Evolutionary conservation across 2,888 invertebrate species (phyloP).

Genomic region (Drosophila greeni): DNA sequence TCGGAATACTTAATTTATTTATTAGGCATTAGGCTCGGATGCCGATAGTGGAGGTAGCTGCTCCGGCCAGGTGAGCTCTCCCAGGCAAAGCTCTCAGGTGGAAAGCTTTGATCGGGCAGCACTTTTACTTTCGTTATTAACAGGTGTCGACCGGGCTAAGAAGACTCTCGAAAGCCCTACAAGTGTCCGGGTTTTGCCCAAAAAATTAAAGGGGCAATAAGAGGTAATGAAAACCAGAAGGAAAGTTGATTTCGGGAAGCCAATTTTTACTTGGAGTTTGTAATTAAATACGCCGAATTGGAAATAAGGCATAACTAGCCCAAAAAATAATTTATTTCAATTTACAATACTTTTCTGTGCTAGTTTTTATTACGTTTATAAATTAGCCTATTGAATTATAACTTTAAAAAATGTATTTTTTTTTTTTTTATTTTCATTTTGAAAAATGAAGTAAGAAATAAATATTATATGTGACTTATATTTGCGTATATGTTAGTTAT

Average conservation of each 20-base stretch:
- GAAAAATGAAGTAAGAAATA: too few species aligned
- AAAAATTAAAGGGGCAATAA: not conserved
- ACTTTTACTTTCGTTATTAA: slow-evolving; percentile 50
- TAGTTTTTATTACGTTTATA: not conserved
- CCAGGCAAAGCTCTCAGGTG: slow-evolving; percentile 37
- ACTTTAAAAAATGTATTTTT: too few species aligned
- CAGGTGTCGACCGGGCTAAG: slow-evolving; percentile 28
- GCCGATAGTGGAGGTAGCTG: slow-evolving; percentile 5
- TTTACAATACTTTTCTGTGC: not conserved
- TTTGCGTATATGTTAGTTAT: too few species aligned
- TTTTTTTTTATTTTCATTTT: too few species aligned
- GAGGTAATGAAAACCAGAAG: not conserved
- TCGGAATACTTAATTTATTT: slow-evolving; percentile 16
- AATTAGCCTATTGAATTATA: too few species aligned
- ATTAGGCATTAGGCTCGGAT: not conserved
- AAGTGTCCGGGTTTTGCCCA: not conserved
- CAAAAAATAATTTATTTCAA: not conserved
- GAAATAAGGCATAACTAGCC: not conserved
- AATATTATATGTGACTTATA: too few species aligned
- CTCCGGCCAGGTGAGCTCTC: slow-evolving; percentile 6
- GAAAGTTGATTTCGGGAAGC: not conserved
- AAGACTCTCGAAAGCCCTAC: not conserved
- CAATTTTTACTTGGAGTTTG: too few species aligned
- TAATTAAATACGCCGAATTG: not conserved
- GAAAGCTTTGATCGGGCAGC: slow-evolving; percentile 36